Evolutionary conservation across 2,113 vertebrate species (phyloP).

Genomic region (Falco punctatus): DNA sequence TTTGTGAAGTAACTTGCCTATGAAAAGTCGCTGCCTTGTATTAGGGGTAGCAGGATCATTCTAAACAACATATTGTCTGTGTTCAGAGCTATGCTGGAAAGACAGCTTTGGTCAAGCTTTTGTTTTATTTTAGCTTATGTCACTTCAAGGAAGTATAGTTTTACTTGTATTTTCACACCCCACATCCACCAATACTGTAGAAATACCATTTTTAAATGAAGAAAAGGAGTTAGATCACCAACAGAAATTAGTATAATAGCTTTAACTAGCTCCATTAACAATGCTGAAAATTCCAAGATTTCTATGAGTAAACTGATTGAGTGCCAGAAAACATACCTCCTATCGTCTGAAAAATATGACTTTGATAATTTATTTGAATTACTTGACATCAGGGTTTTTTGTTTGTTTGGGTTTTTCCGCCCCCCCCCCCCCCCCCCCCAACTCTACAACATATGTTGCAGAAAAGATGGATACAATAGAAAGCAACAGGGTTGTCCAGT

Average conservation of each 20-base stretch:
- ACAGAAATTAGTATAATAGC: neutral
- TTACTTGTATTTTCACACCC: neutral
- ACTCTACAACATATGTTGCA: neutral
- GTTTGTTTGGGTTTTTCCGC: too few relatives aligned
- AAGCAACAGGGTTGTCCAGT: rapidly evolving
- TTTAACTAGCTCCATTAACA: neutral
- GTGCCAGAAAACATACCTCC: neutral
- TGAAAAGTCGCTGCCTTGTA: neutral
- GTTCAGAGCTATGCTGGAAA: neutral
- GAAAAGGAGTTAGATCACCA: neutral
- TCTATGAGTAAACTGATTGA: neutral
- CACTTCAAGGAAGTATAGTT: neutral
- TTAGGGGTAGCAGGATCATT: neutral
- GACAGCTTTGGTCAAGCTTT: neutral
- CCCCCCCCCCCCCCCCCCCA: rapidly evolving
- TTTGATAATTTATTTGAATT: neutral
- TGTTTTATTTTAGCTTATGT: neutral
- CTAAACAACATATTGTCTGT: neutral
- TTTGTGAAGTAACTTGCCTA: neutral
- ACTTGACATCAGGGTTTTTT: neutral
- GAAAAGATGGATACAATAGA: neutral
- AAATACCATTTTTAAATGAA: neutral
- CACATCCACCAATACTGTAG: neutral
- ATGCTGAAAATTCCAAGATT: neutral
- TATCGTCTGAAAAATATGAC: neutral